Conservation (phyloP, 2,888 invertebrate genomes). For the Trichogramma dendrolimi region DNA sequence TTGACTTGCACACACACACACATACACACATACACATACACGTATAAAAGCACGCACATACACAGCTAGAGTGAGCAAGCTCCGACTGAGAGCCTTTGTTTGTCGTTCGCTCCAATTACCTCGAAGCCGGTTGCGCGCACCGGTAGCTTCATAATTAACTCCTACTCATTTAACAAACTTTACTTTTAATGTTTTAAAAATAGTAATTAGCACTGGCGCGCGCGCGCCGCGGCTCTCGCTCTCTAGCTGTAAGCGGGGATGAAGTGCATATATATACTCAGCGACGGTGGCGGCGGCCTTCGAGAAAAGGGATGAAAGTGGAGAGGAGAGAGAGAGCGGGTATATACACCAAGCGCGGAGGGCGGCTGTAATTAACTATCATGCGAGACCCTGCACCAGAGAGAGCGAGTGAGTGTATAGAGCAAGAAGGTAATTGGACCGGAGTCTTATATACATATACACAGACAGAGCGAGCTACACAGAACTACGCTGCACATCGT, state of each 20-base stretch:
- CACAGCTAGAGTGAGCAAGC: not conserved
- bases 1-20: not conserved
- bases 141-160: slow-evolving; percentile 52
- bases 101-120: slow-evolving; percentile 53
- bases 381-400: slow-evolving; percentile 46
- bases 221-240: slow-evolving; percentile 29
- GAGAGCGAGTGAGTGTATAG: slow-evolving; percentile 30
- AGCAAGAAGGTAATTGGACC: slow-evolving; percentile 52
- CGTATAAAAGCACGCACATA: no score
- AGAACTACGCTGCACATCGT: no score
- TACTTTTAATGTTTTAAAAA: slow-evolving; percentile 53
- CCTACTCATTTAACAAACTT: slow-evolving; percentile 53
- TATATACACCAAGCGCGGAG: slow-evolving; percentile 35
- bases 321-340: slow-evolving; percentile 26
- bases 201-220: slow-evolving; percentile 51
- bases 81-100: slow-evolving; percentile 45
- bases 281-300: not conserved
- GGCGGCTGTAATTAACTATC: slow-evolving; percentile 52
- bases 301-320: slow-evolving; percentile 21
- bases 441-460: slow-evolving; percentile 48
- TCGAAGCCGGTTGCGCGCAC: slow-evolving; percentile 42
- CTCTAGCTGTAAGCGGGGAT: no score
- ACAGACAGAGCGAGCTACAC: slow-evolving; percentile 12
- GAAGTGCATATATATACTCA: no score
- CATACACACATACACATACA: no score